Evolutionary conservation across 1,140 invertebrate species (phyloP).

Genomic region (Archegozetes longisetosus): DNA sequence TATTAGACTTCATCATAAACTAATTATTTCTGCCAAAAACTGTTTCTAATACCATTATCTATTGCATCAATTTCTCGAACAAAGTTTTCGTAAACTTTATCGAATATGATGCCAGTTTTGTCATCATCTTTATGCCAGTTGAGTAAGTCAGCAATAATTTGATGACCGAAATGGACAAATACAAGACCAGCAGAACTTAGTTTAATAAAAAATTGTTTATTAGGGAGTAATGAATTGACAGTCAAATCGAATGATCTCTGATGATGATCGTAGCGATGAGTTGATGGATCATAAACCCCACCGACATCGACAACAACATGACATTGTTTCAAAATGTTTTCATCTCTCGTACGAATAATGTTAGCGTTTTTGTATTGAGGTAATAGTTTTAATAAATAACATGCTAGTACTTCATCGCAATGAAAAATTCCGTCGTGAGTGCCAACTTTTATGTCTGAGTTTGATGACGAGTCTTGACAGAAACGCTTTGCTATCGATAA

Average conservation of each 20-base stretch:
- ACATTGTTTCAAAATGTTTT: conserved; percentile 53
- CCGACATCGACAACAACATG: conserved; percentile 96
- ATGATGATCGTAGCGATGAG: conserved; percentile 82
- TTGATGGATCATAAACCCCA: conserved; percentile 49
- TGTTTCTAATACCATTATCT: conserved; percentile 86
- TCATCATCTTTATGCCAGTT: conserved; percentile 26
- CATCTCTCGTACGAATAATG: conserved; percentile 53
- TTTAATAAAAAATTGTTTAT: conserved; percentile 42
- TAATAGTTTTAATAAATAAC: conserved; percentile 68
- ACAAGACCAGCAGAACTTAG: conserved; percentile 89
- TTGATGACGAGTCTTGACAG: neutral
- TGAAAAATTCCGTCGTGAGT: conserved; percentile 61
- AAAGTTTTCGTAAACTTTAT: conserved; percentile 72
- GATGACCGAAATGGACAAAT: conserved; percentile 74
- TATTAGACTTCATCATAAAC: conserved; percentile 6
- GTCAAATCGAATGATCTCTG: conserved; percentile 49
- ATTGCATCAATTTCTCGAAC: conserved; percentile 89
- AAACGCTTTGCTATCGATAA: neutral
- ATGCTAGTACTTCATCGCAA: conserved; percentile 88
- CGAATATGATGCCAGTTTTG: conserved; percentile 44
- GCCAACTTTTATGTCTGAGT: conserved; percentile 31
- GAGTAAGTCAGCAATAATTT: conserved; percentile 44
- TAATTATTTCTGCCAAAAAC: conserved; percentile 12
- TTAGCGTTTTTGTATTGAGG: conserved; percentile 61
- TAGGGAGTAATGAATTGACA: conserved; percentile 38